Percentiles rank a stretch among this genome's conserved stretches.
These are phyloP conservation scores for Pomatorhinus ruficollis DNA, from an alignment of 2,113 vertebrate genomes.

Conservation along the genomic window DNA sequence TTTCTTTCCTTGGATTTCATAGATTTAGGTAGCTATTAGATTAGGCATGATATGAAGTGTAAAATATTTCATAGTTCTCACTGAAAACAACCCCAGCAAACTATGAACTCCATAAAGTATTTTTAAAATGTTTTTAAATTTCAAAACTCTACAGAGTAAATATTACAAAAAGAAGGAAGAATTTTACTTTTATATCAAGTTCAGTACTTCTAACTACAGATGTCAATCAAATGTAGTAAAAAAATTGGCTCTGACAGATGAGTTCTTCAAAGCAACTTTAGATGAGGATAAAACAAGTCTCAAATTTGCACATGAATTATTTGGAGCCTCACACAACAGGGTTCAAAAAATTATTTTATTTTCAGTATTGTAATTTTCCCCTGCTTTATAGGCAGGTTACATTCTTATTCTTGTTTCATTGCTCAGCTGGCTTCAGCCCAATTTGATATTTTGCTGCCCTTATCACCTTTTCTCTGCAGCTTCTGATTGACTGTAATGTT, in stretches of 20 bases:
- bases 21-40: background rate
- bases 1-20: background rate
- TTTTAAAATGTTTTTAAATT: background rate
- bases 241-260: background rate
- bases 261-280: background rate
- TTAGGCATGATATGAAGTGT: background rate
- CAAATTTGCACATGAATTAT: background rate
- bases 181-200: background rate
- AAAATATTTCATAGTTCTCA: background rate
- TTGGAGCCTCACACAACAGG: background rate
- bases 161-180: background rate
- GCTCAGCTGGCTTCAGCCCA: background rate
- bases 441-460: background rate
- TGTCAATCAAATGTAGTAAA: background rate
- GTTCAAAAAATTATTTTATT: background rate
- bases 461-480: background rate
- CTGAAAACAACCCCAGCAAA: background rate
- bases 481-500: background rate
- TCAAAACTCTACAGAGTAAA: background rate
- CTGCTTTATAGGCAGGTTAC: background rate
- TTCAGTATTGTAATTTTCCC: background rate
- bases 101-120: background rate
- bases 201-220: background rate
- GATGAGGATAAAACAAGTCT: background rate
- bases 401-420: background rate